Conservation (phyloP, 2,113 vertebrate genomes). For the Ceyx margarethae region DNA sequence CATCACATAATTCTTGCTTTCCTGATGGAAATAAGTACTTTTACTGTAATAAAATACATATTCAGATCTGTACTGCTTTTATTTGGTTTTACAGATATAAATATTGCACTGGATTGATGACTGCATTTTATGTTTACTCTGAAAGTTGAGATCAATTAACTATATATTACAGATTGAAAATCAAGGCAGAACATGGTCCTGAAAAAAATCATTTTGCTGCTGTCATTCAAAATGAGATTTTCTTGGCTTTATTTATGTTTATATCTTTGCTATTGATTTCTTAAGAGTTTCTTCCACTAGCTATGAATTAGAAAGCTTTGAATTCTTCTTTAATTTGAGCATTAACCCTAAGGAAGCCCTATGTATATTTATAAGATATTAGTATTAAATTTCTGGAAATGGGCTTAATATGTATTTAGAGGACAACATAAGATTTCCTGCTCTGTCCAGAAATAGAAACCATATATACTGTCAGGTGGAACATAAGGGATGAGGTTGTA, state of each 20-base stretch:
- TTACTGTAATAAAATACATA: neutral
- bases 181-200: neutral
- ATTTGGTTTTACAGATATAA: neutral
- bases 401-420: neutral
- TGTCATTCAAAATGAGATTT: neutral
- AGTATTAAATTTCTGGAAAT: neutral
- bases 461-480: neutral
- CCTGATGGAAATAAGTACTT: neutral
- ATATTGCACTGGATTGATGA: neutral
- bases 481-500: neutral
- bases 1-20: neutral
- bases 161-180: neutral
- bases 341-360: neutral
- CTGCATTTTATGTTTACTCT: neutral
- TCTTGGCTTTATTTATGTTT: neutral
- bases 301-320: neutral
- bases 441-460: neutral
- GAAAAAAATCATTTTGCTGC: neutral
- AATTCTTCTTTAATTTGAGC: neutral
- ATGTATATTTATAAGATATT: neutral
- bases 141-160: neutral
- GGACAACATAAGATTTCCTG: neutral
- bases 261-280: neutral
- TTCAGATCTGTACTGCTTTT: neutral
- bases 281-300: neutral